Evolutionary conservation across 2,888 invertebrate species (phyloP).

Genomic region (Drosophila aldrichi): DNA sequence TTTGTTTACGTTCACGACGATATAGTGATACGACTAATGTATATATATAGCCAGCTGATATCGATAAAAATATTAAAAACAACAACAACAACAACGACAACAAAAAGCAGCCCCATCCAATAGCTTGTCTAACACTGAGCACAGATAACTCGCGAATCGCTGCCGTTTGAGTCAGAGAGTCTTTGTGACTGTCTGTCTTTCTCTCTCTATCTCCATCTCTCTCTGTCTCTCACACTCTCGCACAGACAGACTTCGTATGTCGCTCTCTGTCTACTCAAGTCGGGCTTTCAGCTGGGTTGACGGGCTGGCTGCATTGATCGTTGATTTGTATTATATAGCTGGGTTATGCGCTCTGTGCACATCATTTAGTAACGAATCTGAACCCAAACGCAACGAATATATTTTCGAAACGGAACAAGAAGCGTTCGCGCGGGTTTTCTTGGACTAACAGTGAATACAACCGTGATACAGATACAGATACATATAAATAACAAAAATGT

Average conservation of each 20-base stretch:
- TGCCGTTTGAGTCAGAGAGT: conserved; percentile 32
- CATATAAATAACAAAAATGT: conserved; percentile 47
- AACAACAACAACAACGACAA: neutral
- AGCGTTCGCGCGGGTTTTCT: conserved; percentile 30
- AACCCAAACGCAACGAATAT: conserved; percentile 55
- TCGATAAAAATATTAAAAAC: conserved; percentile 4
- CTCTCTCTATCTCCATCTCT: neutral
- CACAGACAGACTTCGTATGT: neutral
- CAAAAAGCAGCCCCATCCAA: neutral
- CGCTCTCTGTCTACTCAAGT: conserved; percentile 9
- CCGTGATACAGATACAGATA: too few species aligned
- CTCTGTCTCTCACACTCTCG: neutral
- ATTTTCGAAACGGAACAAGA: conserved; percentile 36
- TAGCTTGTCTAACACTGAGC: conserved; percentile 7
- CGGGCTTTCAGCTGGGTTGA: conserved; percentile 31
- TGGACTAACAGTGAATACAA: neutral
- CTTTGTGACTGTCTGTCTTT: neutral
- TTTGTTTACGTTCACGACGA: conserved; percentile 47
- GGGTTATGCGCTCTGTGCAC: conserved; percentile 59
- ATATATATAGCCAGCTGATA: conserved; percentile 39
- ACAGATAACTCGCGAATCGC: conserved; percentile 20
- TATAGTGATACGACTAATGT: conserved; percentile 18
- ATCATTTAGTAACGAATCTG: conserved; percentile 73
- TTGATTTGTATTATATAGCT: conserved; percentile 62
- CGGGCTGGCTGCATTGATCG: conserved; percentile 51